Base-by-base conservation (phyloP, 35 echinoderm and acorn worm species). In the Eucidaris tribuloides region DNA sequence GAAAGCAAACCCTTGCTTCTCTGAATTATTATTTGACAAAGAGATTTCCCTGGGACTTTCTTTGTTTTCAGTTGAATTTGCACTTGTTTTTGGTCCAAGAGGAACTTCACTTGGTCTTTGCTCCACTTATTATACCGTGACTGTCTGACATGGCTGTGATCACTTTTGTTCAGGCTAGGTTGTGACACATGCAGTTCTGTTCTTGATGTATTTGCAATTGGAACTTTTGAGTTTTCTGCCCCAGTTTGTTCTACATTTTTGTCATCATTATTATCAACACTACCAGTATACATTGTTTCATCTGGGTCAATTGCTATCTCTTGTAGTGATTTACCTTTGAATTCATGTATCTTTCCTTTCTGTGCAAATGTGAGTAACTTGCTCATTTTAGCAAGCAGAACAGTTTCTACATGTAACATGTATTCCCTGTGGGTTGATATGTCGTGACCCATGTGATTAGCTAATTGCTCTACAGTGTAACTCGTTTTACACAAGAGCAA, bases 371-470 rank as follows among this genome's bases (percentile, higher is more conserved):
- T 48, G 38, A 66, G 85, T 34, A 88, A 13, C 85, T 88, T 88
- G 77, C 85, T 81, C 36, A 81, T 81, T 36, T 88, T 88, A 9
- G 85, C 85, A 7, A 81, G 20, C 1, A 88, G 30, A 13, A 88
- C 30, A 20, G 85, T 66, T 35, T 88, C 77, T 29, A 65, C 27
- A 1, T 74, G 85, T 0, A 88, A 61, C 0, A 54, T 15, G 40
- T 88, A 88, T 45, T 81, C 0, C 79, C 19, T 17, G 77, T 81
- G 22, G 85, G 42, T 3, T 80, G 0, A 44, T 88, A n/a, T n/a
- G n/a, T n/a, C n/a, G n/a, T n/a, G n/a, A n/a, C n/a, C n/a, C n/a
- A n/a, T n/a, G n/a, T n/a, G 85, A 19, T 79, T 88, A 7, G 76
- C 36, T 1, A 88, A 7, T 74, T 74, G 7, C n/a, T 42, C 22